Conservation (phyloP, 2,888 invertebrate species). For the Achlya flavicornis region DNA sequence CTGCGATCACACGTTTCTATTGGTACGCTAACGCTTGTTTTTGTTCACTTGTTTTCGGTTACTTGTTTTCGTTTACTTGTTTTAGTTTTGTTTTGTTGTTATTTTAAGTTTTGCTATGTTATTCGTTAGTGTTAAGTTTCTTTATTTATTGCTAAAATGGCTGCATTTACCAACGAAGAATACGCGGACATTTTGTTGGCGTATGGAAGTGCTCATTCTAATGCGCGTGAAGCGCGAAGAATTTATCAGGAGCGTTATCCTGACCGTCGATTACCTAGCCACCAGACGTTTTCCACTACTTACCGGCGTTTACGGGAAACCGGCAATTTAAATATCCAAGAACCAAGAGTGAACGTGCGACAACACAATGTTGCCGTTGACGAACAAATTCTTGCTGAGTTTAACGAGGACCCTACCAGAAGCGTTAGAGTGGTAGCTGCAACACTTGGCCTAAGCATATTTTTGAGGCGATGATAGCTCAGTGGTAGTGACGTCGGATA, state of each 20-base stretch:
- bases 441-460: conserved; percentile 11
- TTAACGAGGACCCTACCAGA: too few relatives aligned
- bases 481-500: too few relatives aligned
- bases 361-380: conserved; percentile 11
- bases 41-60: too few relatives aligned
- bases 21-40: too few relatives aligned
- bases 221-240: conserved; percentile 17
- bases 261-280: conserved; percentile 20
- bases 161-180: conserved; percentile 21
- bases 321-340: conserved; percentile 15
- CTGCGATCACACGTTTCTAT: too few relatives aligned
- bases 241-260: conserved; percentile 22
- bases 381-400: too few relatives aligned
- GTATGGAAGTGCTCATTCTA: conserved; percentile 19
- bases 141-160: conserved; percentile 13
- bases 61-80: too few relatives aligned
- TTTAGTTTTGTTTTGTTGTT: too few relatives aligned
- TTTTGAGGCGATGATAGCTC: too few relatives aligned
- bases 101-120: too few relatives aligned
- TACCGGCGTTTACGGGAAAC: conserved; percentile 23
- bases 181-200: conserved; percentile 23
- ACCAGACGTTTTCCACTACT: conserved; percentile 19
- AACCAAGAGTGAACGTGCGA: conserved; percentile 12
- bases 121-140: too few relatives aligned
- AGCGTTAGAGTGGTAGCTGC: conserved; percentile 17